Conservation (phyloP, 2,888 invertebrate species). For the Andrena minutula region DNA sequence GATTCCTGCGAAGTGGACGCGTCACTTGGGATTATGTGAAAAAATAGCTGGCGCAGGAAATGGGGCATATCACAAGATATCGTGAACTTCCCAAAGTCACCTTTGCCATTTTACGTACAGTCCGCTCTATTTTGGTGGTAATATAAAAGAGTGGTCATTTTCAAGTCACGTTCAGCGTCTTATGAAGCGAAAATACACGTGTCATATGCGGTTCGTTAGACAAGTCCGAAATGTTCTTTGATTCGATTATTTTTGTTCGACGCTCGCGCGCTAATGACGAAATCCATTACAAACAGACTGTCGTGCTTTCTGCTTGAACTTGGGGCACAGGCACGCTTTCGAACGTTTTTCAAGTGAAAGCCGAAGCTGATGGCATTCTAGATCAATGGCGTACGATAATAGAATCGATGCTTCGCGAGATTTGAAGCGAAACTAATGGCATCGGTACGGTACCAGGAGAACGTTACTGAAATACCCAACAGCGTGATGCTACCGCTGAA, state of each 20-base stretch:
- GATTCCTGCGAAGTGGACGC: not conserved
- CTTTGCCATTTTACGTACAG: too few species aligned
- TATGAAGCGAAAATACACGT: too few species aligned
- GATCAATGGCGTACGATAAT: conserved; percentile 27
- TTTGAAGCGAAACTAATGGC: conserved; percentile 25
- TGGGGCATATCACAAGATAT: too few species aligned
- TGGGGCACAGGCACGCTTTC: conserved; percentile 18
- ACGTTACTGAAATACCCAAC: conserved; percentile 3
- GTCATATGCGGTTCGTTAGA: conserved; percentile 6
- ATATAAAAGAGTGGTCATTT: too few species aligned
- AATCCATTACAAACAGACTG: not conserved
- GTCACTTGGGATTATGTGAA: too few species aligned
- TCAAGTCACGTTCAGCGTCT: too few species aligned
- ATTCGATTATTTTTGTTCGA: not conserved
- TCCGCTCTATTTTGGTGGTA: too few species aligned
- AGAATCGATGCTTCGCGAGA: conserved; percentile 6
- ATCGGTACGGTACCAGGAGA: not conserved
- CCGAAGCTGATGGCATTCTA: not conserved
- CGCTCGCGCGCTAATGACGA: not conserved
- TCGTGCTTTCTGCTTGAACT: not conserved
- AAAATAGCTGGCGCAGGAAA: too few species aligned
- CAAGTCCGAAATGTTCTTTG: not conserved
- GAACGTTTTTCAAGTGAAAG: conserved; percentile 14
- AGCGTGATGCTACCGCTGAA: not conserved
- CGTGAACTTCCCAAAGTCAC: too few species aligned